Percentiles rank a stretch among this genome's conserved stretches.
These are phyloP conservation scores for Scolopax rusticola DNA, from an alignment of 2,797 vertebrate species.

Conservation along the genomic window DNA sequence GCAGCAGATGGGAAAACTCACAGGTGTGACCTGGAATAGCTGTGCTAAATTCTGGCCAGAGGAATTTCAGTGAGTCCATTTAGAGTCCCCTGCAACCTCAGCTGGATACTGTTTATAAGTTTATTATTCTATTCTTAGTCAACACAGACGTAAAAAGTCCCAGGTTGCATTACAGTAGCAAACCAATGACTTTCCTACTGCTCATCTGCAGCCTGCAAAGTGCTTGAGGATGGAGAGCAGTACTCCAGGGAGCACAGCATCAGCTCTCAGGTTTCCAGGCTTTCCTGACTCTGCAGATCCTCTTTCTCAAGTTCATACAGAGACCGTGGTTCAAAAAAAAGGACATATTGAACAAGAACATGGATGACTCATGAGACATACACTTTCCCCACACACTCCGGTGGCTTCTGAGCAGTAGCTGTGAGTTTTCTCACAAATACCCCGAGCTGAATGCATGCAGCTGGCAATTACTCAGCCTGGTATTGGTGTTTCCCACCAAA, in stretches of 20 bases:
- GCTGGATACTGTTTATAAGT: neutral
- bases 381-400: accelerated
- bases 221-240: neutral
- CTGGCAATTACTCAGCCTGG: neutral
- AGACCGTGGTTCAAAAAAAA: neutral
- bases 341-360: accelerated
- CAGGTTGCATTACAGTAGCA: constrained; percentile 24
- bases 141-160: neutral
- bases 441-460: neutral
- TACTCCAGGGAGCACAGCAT: neutral
- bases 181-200: neutral
- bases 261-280: neutral
- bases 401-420: neutral
- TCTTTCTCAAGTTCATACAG: neutral
- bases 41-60: neutral
- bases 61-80: neutral
- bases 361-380: accelerated
- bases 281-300: neutral
- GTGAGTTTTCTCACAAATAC: neutral
- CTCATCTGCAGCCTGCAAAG: neutral
- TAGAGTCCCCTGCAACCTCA: neutral
- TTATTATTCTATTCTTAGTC: neutral
- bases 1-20: neutral
- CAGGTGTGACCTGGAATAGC: neutral
- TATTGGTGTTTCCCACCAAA: neutral